Base-by-base conservation (phyloP, 2,888 invertebrate genomes). In the Rhingia campestris region DNA sequence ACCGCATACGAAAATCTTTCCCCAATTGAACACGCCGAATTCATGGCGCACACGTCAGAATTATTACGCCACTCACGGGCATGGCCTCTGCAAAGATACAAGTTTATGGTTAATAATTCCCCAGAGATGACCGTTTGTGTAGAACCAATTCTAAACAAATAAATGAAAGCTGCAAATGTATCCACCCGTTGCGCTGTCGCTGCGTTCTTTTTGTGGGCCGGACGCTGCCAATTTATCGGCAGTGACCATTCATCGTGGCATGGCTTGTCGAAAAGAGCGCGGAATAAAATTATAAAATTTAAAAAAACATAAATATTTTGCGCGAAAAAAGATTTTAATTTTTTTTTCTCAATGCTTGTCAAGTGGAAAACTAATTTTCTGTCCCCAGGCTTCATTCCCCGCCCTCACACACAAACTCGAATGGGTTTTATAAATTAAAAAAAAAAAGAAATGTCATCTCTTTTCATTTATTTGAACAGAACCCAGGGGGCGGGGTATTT, bases 221-320 rank as follows among this genome's bases (percentile, higher is more conserved):
- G 45, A 22, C 63, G 43, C 41, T 6, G 41, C 47, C 33, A 59
- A 58, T 53, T 47, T 56, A 58, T 51, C 9, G 43, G 12, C 32
- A 75, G 67, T 75, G 75, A 75, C 75, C 58, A 66, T 66, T 53
- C 10, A 10, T 14, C 66, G 35, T 33, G 10, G 41, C 45, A 75
- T 58, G 59, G 4, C 3, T 56, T 47, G 66, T 39, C 56, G 6
- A 7, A 39, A 49, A 58, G 56, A 56, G 66, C 47, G n/a, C 12
- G 49, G 49, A 69, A 81, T 81, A 54, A 75, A 76, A 76, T 81
- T 64, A 81, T 81, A 54, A 75, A 70, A 76, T 81, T 64, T 56
- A 53, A 63, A 33, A 43, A 47, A 70, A 69, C 64, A 81, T 56
- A 75, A 75, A 81, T 54, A 81, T 64, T 69, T 54, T 63, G 2